A percentile compares a stretch with the other conserved stretches of the same genome.
Conservation (phyloP, 2,888 invertebrate genomes). For the Ophion ventricosus region DNA sequence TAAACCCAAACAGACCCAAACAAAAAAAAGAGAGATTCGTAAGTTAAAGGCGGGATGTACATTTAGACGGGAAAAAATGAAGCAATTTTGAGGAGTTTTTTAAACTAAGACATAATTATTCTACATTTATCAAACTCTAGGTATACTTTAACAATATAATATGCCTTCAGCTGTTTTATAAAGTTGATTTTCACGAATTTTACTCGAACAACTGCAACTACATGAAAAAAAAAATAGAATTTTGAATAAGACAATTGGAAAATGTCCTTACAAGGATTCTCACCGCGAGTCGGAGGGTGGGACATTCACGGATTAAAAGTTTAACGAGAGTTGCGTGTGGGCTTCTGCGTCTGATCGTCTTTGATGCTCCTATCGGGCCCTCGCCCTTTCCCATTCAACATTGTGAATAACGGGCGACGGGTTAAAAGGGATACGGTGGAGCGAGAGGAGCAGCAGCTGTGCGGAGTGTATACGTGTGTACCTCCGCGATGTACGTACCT, state of each 20-base stretch:
- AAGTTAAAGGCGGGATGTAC: too few species aligned
- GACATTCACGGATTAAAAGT: slow-evolving; percentile 50
- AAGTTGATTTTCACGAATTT: not conserved
- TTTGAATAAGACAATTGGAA: slow-evolving; percentile 1
- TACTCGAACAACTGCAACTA: not conserved
- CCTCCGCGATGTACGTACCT: too few species aligned
- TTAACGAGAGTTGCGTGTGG: slow-evolving; percentile 38
- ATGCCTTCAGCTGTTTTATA: too few species aligned
- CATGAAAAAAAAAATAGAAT: not conserved
- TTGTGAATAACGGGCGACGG: slow-evolving; percentile 32
- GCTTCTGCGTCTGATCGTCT: slow-evolving; percentile 47
- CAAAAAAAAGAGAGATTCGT: too few species aligned
- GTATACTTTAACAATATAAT: too few species aligned
- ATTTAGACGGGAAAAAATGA: too few species aligned
- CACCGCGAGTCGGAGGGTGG: not conserved
- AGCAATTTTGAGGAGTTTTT: too few species aligned
- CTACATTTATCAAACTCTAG: too few species aligned
- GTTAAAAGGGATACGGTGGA: slow-evolving; percentile 35
- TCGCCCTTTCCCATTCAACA: slow-evolving; percentile 25
- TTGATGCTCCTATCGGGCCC: slow-evolving; percentile 25
- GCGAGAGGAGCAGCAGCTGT: slow-evolving; percentile 20
- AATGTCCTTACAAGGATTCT: not conserved
- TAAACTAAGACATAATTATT: too few species aligned
- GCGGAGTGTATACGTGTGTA: slow-evolving; percentile 30
- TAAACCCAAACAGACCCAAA: too few species aligned